Conservation (phyloP, 2,113 vertebrate genomes). For the Bostrychus sinensis region DNA sequence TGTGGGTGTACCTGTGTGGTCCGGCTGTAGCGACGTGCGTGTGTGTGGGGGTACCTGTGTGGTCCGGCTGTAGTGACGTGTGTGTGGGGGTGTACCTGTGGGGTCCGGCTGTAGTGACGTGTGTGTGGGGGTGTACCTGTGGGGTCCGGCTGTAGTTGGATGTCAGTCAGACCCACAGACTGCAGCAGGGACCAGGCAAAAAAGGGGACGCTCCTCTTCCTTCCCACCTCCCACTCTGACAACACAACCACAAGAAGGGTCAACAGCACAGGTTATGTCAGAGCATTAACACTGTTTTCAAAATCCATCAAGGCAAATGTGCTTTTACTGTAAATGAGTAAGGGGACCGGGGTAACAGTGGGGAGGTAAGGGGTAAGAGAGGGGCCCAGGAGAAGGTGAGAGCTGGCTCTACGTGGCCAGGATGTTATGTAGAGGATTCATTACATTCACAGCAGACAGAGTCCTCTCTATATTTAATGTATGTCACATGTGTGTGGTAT, state of each 20-base stretch:
- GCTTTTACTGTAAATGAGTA: too few relatives aligned
- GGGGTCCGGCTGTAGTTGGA: constrained; percentile 38
- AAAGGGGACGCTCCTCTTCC: constrained; percentile 62
- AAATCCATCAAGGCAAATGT: too few relatives aligned
- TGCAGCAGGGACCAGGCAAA: constrained; percentile 75
- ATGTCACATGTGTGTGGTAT: too few relatives aligned
- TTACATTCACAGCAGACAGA: too few relatives aligned
- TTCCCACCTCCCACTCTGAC: constrained; percentile 27
- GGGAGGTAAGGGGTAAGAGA: too few relatives aligned
- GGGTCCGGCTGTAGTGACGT: too few relatives aligned
- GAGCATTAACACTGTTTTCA: too few relatives aligned
- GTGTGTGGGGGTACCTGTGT: too few relatives aligned
- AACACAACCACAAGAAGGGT: background rate
- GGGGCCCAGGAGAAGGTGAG: too few relatives aligned
- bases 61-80: background rate
- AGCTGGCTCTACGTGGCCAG: too few relatives aligned
- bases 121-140: constrained; percentile 57
- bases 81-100: background rate
- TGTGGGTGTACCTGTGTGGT: constrained; percentile 58
- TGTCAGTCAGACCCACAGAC: constrained; percentile 59
- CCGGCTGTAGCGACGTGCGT: constrained; percentile 31
- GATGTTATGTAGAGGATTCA: too few relatives aligned
- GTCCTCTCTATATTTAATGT: background rate
- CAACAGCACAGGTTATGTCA: background rate
- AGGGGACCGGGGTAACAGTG: too few relatives aligned